Conservation (phyloP, 2,888 invertebrate genomes). For the Erebia palarica region DNA sequence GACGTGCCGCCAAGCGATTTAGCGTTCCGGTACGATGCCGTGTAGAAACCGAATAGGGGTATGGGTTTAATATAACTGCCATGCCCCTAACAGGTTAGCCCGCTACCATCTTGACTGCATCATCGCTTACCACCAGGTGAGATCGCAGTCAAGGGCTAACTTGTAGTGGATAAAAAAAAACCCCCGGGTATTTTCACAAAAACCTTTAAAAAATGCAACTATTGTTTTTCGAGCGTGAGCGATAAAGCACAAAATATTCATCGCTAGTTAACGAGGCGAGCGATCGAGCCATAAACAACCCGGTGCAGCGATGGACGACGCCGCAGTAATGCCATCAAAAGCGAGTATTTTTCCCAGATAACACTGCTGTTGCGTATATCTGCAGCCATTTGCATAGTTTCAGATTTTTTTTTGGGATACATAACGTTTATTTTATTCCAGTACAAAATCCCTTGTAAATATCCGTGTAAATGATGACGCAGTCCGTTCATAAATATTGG, state of each 20-base stretch:
- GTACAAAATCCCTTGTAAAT: no score
- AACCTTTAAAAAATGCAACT: neutral
- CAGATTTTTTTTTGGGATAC: neutral
- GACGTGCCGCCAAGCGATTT: no score
- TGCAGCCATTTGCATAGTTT: constrained; percentile 5
- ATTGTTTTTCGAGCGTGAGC: neutral
- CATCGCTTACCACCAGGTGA: no score
- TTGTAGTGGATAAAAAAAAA: no score
- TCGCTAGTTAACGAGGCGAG: constrained; percentile 11
- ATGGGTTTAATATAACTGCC: no score
- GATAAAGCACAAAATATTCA: neutral
- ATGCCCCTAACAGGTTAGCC: no score
- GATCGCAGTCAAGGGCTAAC: no score
- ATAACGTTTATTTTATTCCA: neutral
- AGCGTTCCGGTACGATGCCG: no score
- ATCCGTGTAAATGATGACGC: no score
- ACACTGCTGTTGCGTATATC: neutral
- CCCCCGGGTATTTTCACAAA: neutral
- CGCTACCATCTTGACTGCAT: no score
- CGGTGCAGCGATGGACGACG: neutral
- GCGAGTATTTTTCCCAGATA: constrained; percentile 13
- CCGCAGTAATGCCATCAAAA: constrained; percentile 11
- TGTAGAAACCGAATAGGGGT: no score
- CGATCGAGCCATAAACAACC: constrained; percentile 12
- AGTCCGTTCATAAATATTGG: no score